Evolutionary conservation across 2,113 vertebrate genomes (phyloP), one percentile per base, ranked within the genome.

Genomic region (Choloepus hoffmanni): DNA sequence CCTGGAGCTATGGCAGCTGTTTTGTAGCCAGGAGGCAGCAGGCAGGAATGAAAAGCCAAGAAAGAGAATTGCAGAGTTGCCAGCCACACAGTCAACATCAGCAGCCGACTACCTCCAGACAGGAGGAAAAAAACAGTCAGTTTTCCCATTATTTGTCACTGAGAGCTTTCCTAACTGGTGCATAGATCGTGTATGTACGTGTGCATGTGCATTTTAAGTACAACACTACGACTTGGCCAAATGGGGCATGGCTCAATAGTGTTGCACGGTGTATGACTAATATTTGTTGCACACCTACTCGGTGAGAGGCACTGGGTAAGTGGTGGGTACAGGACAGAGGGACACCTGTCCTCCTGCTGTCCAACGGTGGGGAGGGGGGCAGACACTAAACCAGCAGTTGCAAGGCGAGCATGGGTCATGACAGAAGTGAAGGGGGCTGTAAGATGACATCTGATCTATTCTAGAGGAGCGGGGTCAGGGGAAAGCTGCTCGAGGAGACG

Each of bases 321-420:
- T 14, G 14, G 23, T 4, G 26, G 18, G 33, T 45, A 23, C 40
- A 18, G 11, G 85, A 45, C 2, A 2, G 28, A 60, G 5, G 36
- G 85, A 30, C 70, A 14, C 55, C 85, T 48, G 55, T n/a, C 70
- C 40, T 72, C 21, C 5, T 12, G 8, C 5, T 36, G 50, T 10
- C 50, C 15, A 50, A 50, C 48, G 36, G 36, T 36, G 11, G 48
- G 53, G 63, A 72, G 15, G 15, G n/a, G 18, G 12, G 21, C 43
- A 33, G 40, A 1, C 43, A 7, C 7, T 0, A 28, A 48, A 3
- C 8, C 7, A 28, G 21, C 19, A 3, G 18, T 48, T 8, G 60
- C 19, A 12, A 19, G 36, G 28, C 65, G 18, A 5, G 1, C 21
- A 11, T 55, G 74, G 48, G 0, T 45, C 26, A 21, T 14, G 28